Conservation (phyloP, 2,797 vertebrate species). For the Enteromius unitaeniatus region DNA sequence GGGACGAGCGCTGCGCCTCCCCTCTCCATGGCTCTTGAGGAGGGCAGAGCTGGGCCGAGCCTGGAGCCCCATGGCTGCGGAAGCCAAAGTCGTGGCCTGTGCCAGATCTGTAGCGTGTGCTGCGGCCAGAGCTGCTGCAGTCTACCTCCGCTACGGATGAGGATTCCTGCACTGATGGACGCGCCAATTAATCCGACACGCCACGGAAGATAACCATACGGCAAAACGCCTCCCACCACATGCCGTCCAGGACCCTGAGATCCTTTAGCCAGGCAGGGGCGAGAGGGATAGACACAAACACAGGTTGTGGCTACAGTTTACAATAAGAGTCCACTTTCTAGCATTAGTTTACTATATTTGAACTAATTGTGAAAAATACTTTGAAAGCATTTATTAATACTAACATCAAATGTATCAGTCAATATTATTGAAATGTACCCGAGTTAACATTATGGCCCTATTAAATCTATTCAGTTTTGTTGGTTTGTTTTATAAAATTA, state of each 20-base stretch:
- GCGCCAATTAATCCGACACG: slow-evolving; percentile 54
- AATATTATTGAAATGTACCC: background rate
- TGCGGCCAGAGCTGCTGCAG: slow-evolving; percentile 17
- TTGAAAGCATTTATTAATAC: background rate
- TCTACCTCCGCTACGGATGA: background rate
- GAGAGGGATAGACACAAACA: slow-evolving; percentile 55
- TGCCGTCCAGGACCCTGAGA: slow-evolving; percentile 54
- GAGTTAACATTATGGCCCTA: background rate
- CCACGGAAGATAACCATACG: slow-evolving; percentile 65
- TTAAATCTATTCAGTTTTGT: background rate
- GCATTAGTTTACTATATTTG: background rate
- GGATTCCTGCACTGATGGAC: slow-evolving; percentile 48
- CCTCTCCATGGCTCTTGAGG: slow-evolving; percentile 15
- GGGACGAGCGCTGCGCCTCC: slow-evolving; percentile 46
- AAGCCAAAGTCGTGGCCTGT: slow-evolving; percentile 27
- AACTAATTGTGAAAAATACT: background rate
- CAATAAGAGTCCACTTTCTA: background rate
- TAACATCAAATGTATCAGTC: background rate
- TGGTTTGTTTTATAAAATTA: background rate
- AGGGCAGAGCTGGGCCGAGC: slow-evolving; percentile 22
- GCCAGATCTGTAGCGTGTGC: slow-evolving; percentile 41
- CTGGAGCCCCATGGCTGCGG: slow-evolving; percentile 11
- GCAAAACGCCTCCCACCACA: slow-evolving; percentile 70
- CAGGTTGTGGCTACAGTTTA: background rate
- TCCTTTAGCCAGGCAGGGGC: background rate